Evolutionary conservation across 2,797 vertebrate species (phyloP).

Genomic region (Astyanax mexicanus): DNA sequence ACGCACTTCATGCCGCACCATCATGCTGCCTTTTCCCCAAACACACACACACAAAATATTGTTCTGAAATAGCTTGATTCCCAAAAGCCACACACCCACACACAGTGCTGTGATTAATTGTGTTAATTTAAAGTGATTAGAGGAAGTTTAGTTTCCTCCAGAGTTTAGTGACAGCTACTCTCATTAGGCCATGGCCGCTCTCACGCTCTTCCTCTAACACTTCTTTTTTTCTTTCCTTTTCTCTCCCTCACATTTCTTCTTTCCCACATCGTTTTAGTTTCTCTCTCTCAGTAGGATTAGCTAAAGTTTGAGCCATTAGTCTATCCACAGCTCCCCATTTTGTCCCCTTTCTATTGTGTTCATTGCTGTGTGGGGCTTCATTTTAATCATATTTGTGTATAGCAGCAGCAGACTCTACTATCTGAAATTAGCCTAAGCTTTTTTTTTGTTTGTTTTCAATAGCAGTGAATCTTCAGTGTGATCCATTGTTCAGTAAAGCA

Average conservation of each 20-base stretch:
- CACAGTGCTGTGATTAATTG: conserved; percentile 12
- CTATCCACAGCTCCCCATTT: not conserved
- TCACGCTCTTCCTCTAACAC: conserved; percentile 56
- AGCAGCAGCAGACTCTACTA: conserved; percentile 26
- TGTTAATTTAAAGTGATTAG: conserved; percentile 46
- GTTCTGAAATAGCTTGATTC: too few species aligned
- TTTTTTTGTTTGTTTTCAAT: conserved; percentile 39
- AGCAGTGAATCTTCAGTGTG: not conserved
- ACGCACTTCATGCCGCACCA: too few species aligned
- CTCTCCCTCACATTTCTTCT: conserved; percentile 37
- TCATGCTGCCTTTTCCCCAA: too few species aligned
- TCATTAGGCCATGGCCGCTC: conserved; percentile 7
- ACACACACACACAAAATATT: not conserved
- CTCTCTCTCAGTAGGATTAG: not conserved
- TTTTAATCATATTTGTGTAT: conserved; percentile 38
- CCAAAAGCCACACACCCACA: not conserved
- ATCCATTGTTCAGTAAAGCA: not conserved
- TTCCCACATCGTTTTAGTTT: not conserved
- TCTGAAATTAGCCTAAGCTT: conserved; percentile 30
- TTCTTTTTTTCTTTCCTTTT: conserved; percentile 55
- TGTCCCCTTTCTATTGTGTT: not conserved
- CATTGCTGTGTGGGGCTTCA: not conserved
- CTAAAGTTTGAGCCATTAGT: not conserved
- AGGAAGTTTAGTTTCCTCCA: too few species aligned
- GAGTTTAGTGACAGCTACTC: conserved; percentile 14